Base-by-base conservation (phyloP, 2,888 invertebrate species). In the Minunthozetes semirufus region DNA sequence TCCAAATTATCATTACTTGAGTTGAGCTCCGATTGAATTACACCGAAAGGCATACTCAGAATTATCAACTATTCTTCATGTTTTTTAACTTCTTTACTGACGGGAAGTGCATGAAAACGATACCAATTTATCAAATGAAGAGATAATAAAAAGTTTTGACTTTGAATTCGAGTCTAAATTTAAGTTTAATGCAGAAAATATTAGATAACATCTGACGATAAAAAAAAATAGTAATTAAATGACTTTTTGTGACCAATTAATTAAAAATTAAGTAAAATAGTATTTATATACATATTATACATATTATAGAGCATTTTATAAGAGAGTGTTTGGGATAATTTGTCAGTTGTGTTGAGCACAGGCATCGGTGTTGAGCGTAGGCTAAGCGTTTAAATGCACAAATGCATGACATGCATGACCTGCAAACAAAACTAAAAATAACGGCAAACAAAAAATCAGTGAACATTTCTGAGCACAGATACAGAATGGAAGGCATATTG, bases 351-450 rank as follows among this genome's bases (percentile, higher is more conserved):
- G 25, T 8, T 29, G 29, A 66, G 63, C n/a, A 33, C 38, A 66
- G 38, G 29, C 38, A 33, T 8, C 19, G 19, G 29, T 33, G 19
- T 38, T 66, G 38, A 38, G 70, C 42, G 70, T 46, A 22, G 42
- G 46, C 38, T 25, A 25, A 17, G 38, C 19, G n/a, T 48, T 5
- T 17, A 42, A 48, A 68, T 68, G 38, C 33, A 9, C 22, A 68
- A 33, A 33, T 33, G 33, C 33, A 33, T 70, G 70, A 70, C 70
- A 33, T 48, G 59, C 27, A 59, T 59, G 59, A 27, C 59, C 59
- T 59, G 27, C 22, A 46, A 48, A 25, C 19, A 46, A 70, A 48
- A 42, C 70, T 70, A 70, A 70, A 70, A 70, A 70, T 70, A 70
- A 48, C 33, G 27, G 61, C 61, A 29, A 29, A 29, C 33, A 19